Evolutionary conservation across 2,888 invertebrate genomes (phyloP).

Genomic region (Furcula furcula): DNA sequence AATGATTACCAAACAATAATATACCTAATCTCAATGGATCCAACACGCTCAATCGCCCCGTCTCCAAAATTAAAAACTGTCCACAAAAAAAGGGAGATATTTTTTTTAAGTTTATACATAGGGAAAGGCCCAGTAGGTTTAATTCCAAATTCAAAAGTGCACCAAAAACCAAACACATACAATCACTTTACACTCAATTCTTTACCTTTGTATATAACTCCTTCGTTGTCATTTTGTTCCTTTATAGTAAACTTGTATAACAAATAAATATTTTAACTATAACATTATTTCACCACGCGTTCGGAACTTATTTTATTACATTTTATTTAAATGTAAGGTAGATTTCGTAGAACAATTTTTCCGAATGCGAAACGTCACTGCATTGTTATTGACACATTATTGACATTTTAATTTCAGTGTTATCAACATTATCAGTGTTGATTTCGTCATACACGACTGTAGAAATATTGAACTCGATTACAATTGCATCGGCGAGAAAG

Average conservation of each 20-base stretch:
- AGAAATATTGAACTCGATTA: constrained; percentile 13
- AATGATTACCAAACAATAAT: not conserved
- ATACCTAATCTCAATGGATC: constrained; percentile 1
- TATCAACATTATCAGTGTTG: constrained; percentile 46
- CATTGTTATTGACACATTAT: constrained; percentile 62
- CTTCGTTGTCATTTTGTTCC: constrained; percentile 74
- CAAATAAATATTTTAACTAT: constrained; percentile 28
- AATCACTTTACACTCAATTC: constrained; percentile 17
- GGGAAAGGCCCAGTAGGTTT: constrained; percentile 11
- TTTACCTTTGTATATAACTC: constrained; percentile 78
- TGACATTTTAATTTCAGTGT: constrained; percentile 60
- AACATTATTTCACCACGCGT: constrained; percentile 64
- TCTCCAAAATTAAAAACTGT: not conserved
- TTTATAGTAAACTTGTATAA: constrained; percentile 21
- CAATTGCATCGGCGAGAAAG: constrained; percentile 16
- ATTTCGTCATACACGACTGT: constrained; percentile 12
- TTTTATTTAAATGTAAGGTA: constrained; percentile 66
- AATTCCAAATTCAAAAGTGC: constrained; percentile 29
- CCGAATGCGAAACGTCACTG: constrained; percentile 71
- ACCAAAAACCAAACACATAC: constrained; percentile 19
- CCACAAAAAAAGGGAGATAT: too few relatives aligned
- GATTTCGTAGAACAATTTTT: constrained; percentile 61
- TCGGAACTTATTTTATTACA: constrained; percentile 56
- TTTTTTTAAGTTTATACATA: too few relatives aligned
- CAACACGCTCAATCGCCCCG: not conserved